Evolutionary conservation across 2,888 invertebrate species (phyloP).

Genomic region (Ectemnius continuus): DNA sequence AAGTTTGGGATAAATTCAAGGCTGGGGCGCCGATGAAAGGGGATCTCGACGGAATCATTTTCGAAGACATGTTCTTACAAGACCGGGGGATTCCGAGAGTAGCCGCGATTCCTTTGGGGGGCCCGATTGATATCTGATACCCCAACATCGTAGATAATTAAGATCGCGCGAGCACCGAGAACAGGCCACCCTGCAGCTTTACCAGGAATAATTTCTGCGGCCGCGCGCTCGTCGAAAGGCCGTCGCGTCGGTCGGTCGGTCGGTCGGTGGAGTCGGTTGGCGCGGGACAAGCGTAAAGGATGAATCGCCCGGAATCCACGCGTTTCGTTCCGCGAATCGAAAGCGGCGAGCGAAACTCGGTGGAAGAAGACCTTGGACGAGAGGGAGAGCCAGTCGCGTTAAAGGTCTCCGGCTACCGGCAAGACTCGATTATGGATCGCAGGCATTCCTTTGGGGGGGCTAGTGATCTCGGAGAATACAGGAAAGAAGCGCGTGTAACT

Average conservation of each 20-base stretch:
- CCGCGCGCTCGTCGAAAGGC: constrained; percentile 27
- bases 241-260: background rate
- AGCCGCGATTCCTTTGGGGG: too few relatives aligned
- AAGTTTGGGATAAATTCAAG: too few relatives aligned
- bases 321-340: constrained; percentile 37
- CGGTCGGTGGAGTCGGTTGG: background rate
- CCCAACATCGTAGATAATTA: constrained; percentile 3
- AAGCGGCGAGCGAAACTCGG: constrained; percentile 5
- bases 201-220: background rate
- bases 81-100: too few relatives aligned
- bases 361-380: background rate
- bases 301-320: constrained; percentile 47
- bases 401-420: background rate
- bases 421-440: constrained; percentile 31
- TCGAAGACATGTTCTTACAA: too few relatives aligned
- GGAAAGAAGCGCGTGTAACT: constrained; percentile 40
- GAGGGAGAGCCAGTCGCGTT: background rate
- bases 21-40: too few relatives aligned
- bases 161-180: constrained; percentile 1
- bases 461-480: constrained; percentile 33
- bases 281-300: constrained; percentile 40
- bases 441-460: constrained; percentile 36
- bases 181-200: background rate
- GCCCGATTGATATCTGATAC: background rate
- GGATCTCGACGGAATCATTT: too few relatives aligned